A percentile compares a stretch with the other conserved stretches of the same genome.
These are phyloP conservation scores for Amphimedon queenslandica DNA, from an alignment of 37 sponge, comb jelly and placozoan genomes.

Conservation along the genomic window DNA sequence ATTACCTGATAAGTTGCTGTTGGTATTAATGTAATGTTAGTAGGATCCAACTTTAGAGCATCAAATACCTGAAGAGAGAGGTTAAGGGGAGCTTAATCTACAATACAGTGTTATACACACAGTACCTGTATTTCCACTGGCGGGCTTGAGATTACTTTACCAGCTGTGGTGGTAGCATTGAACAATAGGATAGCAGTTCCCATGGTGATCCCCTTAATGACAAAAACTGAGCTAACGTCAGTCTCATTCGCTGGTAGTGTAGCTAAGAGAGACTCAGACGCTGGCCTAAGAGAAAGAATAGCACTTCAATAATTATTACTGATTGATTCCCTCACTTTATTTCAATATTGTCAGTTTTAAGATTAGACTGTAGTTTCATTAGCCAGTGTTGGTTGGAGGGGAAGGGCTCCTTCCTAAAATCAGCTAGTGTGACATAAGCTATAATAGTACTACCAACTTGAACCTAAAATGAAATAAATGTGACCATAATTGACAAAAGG, in stretches of 20 bases:
- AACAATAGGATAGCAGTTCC: conserved; percentile 69
- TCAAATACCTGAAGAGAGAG: conserved; percentile 52
- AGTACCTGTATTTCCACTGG: conserved; percentile 64
- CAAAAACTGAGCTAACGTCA: conserved; percentile 26
- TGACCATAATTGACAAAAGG: too few species aligned
- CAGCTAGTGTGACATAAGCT: conserved; percentile 66
- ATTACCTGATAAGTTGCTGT: conserved; percentile 68
- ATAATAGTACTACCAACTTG: conserved; percentile 60
- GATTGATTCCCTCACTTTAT: conserved; percentile 24
- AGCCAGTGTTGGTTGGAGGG: conserved; percentile 54
- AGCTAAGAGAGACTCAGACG: background rate
- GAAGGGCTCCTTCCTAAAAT: conserved; percentile 37
- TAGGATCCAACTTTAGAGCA: conserved; percentile 48
- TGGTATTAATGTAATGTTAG: conserved; percentile 56
- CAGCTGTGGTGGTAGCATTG: conserved; percentile 57
- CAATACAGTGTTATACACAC: background rate
- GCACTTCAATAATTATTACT: background rate
- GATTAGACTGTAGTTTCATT: conserved; percentile 57
- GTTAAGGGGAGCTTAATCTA: background rate
- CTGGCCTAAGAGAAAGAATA: conserved; percentile 8
- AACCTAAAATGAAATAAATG: conserved; percentile 41
- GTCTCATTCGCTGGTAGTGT: conserved; percentile 1
- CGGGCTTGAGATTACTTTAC: conserved; percentile 55
- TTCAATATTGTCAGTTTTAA: conserved; percentile 51
- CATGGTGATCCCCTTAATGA: conserved; percentile 50